phyloP scores from a whole-genome alignment of 2,797 vertebrate species.

The Orientallactaga sibirica region DNA sequence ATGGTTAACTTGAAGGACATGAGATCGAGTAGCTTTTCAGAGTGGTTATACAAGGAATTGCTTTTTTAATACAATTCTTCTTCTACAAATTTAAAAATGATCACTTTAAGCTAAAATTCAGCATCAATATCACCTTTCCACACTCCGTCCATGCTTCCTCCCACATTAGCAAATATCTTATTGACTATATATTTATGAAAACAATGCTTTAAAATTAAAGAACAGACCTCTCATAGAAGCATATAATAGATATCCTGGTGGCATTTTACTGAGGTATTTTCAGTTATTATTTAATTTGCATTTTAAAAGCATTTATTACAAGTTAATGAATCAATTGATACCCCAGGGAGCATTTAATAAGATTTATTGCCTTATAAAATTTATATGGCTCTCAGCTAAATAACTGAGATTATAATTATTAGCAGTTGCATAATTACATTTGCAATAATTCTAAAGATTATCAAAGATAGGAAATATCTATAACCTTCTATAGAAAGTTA shows the following conservation, averaged over 20 bases:
- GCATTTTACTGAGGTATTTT: conserved; percentile 75
- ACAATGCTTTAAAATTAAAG: background rate
- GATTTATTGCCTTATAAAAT: conserved; percentile 86
- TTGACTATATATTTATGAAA: background rate
- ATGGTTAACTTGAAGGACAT: background rate
- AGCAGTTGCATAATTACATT: conserved; percentile 72
- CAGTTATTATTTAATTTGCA: conserved; percentile 84
- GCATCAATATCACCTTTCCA: too few relatives aligned
- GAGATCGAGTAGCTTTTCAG: background rate
- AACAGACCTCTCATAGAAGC: background rate
- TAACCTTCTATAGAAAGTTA: background rate
- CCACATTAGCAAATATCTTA: background rate
- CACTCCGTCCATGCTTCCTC: accelerated
- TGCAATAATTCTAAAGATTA: conserved; percentile 57
- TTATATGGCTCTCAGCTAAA: conserved; percentile 79
- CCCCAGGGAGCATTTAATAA: conserved; percentile 84
- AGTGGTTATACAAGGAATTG: background rate
- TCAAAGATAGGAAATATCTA: background rate
- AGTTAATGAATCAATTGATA: conserved; percentile 87
- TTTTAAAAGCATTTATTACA: conserved; percentile 85
- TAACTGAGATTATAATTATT: conserved; percentile 81
- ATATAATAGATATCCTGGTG: background rate
- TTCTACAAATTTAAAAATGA: background rate
- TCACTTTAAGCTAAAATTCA: background rate
- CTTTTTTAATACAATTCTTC: background rate